phyloP scores from a whole-genome alignment of 2,797 vertebrate species.

The Chelon auratus region DNA sequence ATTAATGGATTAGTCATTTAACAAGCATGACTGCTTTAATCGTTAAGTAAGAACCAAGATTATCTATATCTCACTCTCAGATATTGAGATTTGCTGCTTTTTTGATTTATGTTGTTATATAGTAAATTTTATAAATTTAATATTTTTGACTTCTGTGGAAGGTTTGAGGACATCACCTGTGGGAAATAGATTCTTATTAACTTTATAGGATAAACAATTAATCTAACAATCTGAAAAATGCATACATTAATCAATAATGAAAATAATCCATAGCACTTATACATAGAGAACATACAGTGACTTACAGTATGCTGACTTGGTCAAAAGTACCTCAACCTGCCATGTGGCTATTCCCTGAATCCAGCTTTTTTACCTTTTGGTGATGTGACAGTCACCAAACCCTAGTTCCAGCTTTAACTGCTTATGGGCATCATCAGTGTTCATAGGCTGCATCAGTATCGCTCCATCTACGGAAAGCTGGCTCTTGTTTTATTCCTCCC shows the following conservation, averaged over 20 bases:
- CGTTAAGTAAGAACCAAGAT: not conserved
- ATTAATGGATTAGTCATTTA: slow-evolving; percentile 18
- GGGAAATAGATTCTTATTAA: not conserved
- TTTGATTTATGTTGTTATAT: not conserved
- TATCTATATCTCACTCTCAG: not conserved
- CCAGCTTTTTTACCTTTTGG: slow-evolving; percentile 6
- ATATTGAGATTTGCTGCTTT: not conserved
- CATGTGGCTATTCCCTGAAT: not conserved
- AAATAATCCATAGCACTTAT: not conserved
- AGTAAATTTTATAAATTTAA: not conserved
- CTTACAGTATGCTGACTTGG: not conserved
- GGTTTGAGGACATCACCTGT: not conserved
- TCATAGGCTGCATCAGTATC: slow-evolving; percentile 44
- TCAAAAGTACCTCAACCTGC: slow-evolving; percentile 14
- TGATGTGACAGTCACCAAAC: not conserved
- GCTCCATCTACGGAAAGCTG: slow-evolving; percentile 39
- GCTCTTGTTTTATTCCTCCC: slow-evolving; percentile 58
- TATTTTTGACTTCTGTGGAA: not conserved
- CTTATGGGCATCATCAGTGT: slow-evolving; percentile 56
- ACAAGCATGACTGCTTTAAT: slow-evolving; percentile 19
- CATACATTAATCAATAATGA: not conserved
- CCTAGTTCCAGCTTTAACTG: slow-evolving; percentile 30
- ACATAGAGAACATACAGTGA: not conserved
- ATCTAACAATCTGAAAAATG: not conserved
- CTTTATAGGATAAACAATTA: not conserved